Evolutionary conservation across 1,140 invertebrate species (phyloP).

Genomic region (Araneus ventricosus): DNA sequence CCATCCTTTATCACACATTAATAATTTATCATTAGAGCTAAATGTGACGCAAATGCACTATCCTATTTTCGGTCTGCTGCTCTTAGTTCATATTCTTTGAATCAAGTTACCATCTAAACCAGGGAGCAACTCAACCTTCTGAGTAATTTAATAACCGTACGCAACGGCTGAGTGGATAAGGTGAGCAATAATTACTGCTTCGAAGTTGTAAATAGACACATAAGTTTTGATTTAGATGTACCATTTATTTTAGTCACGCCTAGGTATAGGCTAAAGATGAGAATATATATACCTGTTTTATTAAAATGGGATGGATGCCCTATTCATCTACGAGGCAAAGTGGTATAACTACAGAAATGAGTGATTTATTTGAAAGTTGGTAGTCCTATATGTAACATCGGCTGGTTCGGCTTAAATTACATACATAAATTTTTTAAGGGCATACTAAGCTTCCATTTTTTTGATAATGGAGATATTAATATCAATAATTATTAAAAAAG

Average conservation of each 20-base stretch:
- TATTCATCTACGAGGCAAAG: too few species aligned
- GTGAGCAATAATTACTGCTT: not conserved
- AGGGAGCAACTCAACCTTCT: not conserved
- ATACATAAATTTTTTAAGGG: too few species aligned
- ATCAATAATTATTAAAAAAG: too few species aligned
- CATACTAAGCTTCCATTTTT: too few species aligned
- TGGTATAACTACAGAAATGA: too few species aligned
- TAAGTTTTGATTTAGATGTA: not conserved
- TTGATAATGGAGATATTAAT: too few species aligned
- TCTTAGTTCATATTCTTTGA: constrained; percentile 38
- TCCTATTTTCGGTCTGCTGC: not conserved
- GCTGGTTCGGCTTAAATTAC: too few species aligned
- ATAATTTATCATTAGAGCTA: not conserved
- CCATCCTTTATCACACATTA: not conserved
- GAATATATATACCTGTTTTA: not conserved
- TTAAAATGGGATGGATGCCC: not conserved
- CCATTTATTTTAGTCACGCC: not conserved
- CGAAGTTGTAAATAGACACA: not conserved
- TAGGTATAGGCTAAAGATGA: not conserved
- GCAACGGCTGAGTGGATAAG: not conserved
- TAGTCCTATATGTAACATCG: too few species aligned
- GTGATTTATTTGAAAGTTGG: too few species aligned
- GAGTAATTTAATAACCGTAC: not conserved
- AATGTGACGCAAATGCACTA: not conserved
- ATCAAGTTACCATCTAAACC: not conserved